Conservation (phyloP, 2,888 invertebrate species). For the Cryptophagus acutangulus region DNA sequence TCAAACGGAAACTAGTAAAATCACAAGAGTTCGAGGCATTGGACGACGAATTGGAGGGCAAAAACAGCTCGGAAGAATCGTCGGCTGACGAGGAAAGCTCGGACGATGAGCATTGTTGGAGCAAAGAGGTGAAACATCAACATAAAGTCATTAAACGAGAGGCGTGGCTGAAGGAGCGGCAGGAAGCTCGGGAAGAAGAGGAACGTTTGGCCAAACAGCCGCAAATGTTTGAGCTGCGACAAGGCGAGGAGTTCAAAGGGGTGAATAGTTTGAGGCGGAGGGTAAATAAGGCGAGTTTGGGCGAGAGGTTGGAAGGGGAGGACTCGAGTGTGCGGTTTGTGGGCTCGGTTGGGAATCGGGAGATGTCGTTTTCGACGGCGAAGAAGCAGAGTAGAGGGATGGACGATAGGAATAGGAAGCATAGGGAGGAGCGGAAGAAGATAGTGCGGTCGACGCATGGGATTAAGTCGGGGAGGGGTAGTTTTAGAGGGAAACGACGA, state of each 20-base stretch:
- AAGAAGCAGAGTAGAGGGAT: conserved; percentile 45
- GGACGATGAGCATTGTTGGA: conserved; percentile 77
- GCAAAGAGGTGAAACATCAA: conserved; percentile 73
- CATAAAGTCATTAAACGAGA: conserved; percentile 61
- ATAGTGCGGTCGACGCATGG: conserved; percentile 54
- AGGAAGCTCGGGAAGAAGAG: conserved; percentile 41
- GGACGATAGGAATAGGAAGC: conserved; percentile 59
- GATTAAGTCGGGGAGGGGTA: conserved; percentile 24
- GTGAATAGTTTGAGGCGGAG: conserved; percentile 51
- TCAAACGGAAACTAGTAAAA: conserved; percentile 54
- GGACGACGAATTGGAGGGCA: conserved; percentile 46
- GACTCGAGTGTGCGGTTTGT: conserved; percentile 51
- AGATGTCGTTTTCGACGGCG: conserved; percentile 72
- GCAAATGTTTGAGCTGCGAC: conserved; percentile 58
- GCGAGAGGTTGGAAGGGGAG: conserved; percentile 65
- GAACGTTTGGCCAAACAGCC: conserved; percentile 45
- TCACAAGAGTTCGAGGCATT: conserved; percentile 50
- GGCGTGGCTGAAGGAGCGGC: conserved; percentile 46
- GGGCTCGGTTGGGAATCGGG: conserved; percentile 65
- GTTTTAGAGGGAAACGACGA: not conserved
- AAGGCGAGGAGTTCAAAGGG: conserved; percentile 57
- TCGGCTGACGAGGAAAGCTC: conserved; percentile 53
- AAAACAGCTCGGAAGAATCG: conserved; percentile 47
- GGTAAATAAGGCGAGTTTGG: conserved; percentile 59
- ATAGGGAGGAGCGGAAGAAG: conserved; percentile 65